These are phyloP conservation scores for Charadrius vociferus DNA, from an alignment of 2,113 vertebrate species.

Conservation along the genomic window DNA sequence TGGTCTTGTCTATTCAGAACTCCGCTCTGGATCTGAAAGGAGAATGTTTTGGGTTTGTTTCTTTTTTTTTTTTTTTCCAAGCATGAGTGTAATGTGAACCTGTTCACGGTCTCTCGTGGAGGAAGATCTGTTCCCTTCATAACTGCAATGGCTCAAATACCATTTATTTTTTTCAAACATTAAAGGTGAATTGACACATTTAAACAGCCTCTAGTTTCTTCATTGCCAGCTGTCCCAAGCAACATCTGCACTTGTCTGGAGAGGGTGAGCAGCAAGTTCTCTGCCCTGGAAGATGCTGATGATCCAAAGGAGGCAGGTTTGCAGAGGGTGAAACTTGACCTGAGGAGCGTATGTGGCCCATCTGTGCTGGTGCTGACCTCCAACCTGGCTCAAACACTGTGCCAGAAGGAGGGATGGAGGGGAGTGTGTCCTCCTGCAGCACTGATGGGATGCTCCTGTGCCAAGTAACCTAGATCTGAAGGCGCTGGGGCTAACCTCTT, in stretches of 20 bases:
- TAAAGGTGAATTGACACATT: slow-evolving; percentile 73
- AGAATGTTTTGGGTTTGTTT: slow-evolving; percentile 38
- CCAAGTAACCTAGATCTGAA: not conserved
- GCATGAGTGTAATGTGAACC: slow-evolving; percentile 73
- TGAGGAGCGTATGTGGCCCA: not conserved
- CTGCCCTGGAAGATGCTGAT: not conserved
- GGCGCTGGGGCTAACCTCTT: not conserved
- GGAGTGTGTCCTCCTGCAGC: not conserved
- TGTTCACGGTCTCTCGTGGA: slow-evolving; percentile 58
- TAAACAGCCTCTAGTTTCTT: slow-evolving; percentile 48
- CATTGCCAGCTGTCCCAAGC: not conserved
- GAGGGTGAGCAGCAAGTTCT: not conserved
- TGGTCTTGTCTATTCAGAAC: slow-evolving; percentile 26
- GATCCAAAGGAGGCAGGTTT: not conserved
- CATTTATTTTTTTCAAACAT: slow-evolving; percentile 69
- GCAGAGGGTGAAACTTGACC: not conserved
- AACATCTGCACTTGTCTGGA: not conserved
- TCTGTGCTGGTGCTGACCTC: not conserved
- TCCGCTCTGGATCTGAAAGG: slow-evolving; percentile 24
- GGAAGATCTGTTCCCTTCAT: slow-evolving; percentile 62
- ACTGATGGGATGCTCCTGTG: not conserved
- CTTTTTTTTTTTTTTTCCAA: not conserved
- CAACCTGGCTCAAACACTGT: not conserved
- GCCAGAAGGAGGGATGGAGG: not conserved
- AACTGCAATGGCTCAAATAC: slow-evolving; percentile 71